Conservation (phyloP, 2,113 vertebrate genomes). For the Vidua chalybeata region DNA sequence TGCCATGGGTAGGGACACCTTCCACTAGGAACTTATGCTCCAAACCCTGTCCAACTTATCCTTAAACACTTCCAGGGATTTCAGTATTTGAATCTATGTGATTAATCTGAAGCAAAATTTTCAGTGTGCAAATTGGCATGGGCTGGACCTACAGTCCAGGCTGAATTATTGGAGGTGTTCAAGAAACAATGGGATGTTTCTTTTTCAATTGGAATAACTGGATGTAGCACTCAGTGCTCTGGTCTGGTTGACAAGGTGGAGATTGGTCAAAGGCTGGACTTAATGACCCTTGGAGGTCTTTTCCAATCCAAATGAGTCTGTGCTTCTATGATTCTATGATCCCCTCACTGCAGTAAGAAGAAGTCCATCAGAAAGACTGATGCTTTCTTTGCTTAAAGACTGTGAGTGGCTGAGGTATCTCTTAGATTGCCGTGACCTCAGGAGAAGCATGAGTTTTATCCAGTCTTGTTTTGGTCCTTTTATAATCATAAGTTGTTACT, state of each 20-base stretch:
- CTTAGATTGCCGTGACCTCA: background rate
- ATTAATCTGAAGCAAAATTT: background rate
- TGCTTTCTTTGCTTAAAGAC: background rate
- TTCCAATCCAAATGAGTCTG: background rate
- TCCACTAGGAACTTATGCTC: background rate
- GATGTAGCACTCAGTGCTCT: background rate
- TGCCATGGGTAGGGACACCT: background rate
- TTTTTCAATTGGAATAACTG: background rate
- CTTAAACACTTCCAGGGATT: background rate
- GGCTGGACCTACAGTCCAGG: background rate
- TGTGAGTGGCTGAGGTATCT: background rate
- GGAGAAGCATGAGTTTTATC: background rate
- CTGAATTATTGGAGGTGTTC: background rate
- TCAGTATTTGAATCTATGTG: background rate
- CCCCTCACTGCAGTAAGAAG: background rate
- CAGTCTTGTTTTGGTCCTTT: background rate
- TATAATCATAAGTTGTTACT: background rate
- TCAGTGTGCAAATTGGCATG: accelerated
- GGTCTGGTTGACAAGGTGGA: background rate
- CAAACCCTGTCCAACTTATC: background rate
- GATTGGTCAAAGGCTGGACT: background rate
- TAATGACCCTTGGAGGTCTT: background rate
- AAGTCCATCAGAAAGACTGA: background rate
- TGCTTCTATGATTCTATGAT: background rate
- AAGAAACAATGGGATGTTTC: background rate